Evolutionary conservation across 2,797 vertebrate genomes (phyloP), one percentile per base, ranked within the genome.

Genomic region (Xenopus petersii): DNA sequence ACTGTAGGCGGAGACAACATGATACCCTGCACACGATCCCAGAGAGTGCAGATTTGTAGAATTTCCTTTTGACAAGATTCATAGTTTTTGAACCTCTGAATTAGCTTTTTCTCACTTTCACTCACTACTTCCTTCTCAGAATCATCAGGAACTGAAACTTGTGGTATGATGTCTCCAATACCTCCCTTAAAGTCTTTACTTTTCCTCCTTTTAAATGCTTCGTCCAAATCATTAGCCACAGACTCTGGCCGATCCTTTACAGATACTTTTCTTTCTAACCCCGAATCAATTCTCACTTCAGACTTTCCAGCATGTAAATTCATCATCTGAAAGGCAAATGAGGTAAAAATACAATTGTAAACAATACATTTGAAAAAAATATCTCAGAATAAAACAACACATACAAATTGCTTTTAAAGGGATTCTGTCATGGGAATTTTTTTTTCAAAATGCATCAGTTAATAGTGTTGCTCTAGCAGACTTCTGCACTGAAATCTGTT

Each of bases 11-110:
- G 84, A 2, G 80, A 83, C 60, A 89, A 47, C 65, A 93, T 70
- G 0, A 83, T 1, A 11, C 92, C 88, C 56, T 84, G 91, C 16
- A 71, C 81, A 36, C 94, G 86, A 86, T 98, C 93, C 96, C 96
- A 98, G 84, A 80, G 83, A 5, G 81, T 81, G 63, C 95, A 83
- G 70, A 93, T 80, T 72, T 84, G 86, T 0, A 74, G 12, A 0
- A 98, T 66, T 0, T 88, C 87, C 4, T 84, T 84, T 81, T 89
- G 87, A 0, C 16, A 90, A 46, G 87, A 72, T 69, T 97, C 91
- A 0, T 94, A 97, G 11, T 55, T 68, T 65, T 70, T 81, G 79
- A 97, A 96, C 69, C 80, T 89, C 77, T 81, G 75, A 13, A 85
- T 82, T 70, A 95, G 77, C 26, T 30, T 75, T 55, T 71, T 88